Percentiles rank a stretch among this genome's conserved stretches.
Evolutionary conservation across 2,888 invertebrate genomes (phyloP).

Genomic region (Unio pictorum): DNA sequence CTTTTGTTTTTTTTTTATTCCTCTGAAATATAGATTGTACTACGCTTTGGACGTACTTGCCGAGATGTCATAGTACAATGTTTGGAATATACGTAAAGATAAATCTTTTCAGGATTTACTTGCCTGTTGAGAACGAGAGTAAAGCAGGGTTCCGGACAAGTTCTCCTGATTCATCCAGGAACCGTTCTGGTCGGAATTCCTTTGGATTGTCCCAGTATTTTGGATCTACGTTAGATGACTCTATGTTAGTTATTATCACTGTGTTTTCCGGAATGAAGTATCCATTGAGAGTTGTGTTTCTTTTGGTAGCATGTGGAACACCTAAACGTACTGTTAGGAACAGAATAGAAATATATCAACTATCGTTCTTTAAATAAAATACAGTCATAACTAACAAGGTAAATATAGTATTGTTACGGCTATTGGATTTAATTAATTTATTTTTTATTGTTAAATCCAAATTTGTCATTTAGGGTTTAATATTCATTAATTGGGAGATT

Average conservation of each 20-base stretch:
- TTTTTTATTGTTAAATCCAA: too few species aligned
- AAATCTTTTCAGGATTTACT: neutral
- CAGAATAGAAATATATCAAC: neutral
- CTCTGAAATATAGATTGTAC: too few species aligned
- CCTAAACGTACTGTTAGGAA: constrained; percentile 26
- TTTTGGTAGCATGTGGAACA: constrained; percentile 33
- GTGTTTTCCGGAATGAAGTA: constrained; percentile 38
- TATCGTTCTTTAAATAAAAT: neutral
- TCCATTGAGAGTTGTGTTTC: constrained; percentile 22
- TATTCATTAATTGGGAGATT: too few species aligned
- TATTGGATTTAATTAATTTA: too few species aligned
- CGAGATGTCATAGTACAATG: too few species aligned
- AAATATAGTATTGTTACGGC: too few species aligned
- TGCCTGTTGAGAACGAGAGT: constrained; percentile 24
- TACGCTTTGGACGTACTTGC: too few species aligned
- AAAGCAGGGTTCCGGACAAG: constrained; percentile 21
- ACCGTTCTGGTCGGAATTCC: constrained; percentile 52
- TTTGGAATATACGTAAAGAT: too few species aligned
- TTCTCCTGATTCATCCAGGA: constrained; percentile 28
- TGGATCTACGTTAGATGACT: constrained; percentile 44
- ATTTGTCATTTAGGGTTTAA: too few species aligned
- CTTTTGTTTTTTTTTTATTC: too few species aligned
- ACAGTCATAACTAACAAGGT: neutral
- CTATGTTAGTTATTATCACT: constrained; percentile 45
- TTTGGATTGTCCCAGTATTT: constrained; percentile 48